Base-by-base conservation (phyloP, 1,140 invertebrate genomes). In the Pentalonia nigronervosa region DNA sequence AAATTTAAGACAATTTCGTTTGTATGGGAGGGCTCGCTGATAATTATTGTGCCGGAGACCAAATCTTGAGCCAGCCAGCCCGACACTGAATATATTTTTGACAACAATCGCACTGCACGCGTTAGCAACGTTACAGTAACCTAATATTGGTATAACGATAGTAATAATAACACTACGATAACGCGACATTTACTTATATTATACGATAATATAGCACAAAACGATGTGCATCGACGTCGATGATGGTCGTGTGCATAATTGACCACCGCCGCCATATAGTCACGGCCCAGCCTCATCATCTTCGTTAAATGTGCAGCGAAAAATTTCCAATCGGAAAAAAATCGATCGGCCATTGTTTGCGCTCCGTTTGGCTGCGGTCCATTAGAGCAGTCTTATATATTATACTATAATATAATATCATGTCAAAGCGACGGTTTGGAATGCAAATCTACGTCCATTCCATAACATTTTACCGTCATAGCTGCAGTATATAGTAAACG, bases 301-400 rank as follows among this genome's bases (percentile, higher is more conserved):
- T 67, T 50, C 17, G 9, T 47, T n/a, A 48, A 76, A 91, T 21
- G 56, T 41, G n/a, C n/a, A 8, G 47, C 60, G 30, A 91, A 91
- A n/a, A 76, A 76, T 91, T 91, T 56, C 90, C 60, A 47, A 91
- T 91, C n/a, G 56, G 50, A n/a, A 83, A 91, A 90, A 92, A 92
- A 92, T 50, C 47, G 23, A 76, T 8, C 23, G 47, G n/a, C 67
- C 90, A 48, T 92, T 92, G 90, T 92, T 83, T 83, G 89, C 56
- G 53, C 8, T 90, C 88, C 53, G 36, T 90, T 90, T 67, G 67
- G 90, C 17, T 50, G 34, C 45, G 67, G 67, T 50, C 67, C 45
- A 81, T 92, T 92, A 92, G 90, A n/a, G 2, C 8, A 50, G 30
- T 86, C 36, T 45, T 86, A 47, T 53, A 53, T 53, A 7, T 47